Evolutionary conservation across 2,113 vertebrate species (phyloP).

Genomic region (Pteronura brasiliensis): DNA sequence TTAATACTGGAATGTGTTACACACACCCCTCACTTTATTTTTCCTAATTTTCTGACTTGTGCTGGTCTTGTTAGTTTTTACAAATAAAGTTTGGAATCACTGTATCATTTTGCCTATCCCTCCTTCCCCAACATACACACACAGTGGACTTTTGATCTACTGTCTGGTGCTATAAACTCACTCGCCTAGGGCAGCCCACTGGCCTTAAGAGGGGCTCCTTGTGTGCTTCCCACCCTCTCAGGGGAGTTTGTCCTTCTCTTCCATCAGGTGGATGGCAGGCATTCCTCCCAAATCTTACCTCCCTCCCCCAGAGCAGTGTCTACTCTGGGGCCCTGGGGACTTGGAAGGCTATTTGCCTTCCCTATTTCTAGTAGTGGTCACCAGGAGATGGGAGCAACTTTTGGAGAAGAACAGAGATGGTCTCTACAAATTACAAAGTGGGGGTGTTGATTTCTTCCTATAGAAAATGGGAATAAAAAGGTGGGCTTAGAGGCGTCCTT

Average conservation of each 20-base stretch:
- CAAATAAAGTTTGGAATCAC: background rate
- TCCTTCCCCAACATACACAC: background rate
- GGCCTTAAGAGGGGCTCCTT: background rate
- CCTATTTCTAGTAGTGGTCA: background rate
- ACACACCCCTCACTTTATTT: background rate
- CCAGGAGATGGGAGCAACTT: background rate
- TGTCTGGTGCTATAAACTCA: background rate
- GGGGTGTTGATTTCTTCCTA: background rate
- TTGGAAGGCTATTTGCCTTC: background rate
- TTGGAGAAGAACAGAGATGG: background rate
- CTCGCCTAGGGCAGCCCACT: background rate
- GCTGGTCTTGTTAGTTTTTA: slow-evolving; percentile 1
- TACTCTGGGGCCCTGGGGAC: background rate
- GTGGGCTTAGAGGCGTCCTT: background rate
- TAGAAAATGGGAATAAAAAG: background rate
- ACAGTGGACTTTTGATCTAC: background rate
- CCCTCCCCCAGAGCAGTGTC: background rate
- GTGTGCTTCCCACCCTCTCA: background rate
- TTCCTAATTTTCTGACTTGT: slow-evolving; percentile 14
- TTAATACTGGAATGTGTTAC: background rate
- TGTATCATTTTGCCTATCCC: background rate
- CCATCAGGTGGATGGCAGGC: background rate
- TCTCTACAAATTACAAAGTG: background rate
- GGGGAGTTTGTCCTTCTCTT: background rate
- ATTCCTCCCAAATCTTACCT: background rate